Evolutionary conservation across 2,888 invertebrate genomes (phyloP).

Genomic region (Euplagia quadripunctaria): DNA sequence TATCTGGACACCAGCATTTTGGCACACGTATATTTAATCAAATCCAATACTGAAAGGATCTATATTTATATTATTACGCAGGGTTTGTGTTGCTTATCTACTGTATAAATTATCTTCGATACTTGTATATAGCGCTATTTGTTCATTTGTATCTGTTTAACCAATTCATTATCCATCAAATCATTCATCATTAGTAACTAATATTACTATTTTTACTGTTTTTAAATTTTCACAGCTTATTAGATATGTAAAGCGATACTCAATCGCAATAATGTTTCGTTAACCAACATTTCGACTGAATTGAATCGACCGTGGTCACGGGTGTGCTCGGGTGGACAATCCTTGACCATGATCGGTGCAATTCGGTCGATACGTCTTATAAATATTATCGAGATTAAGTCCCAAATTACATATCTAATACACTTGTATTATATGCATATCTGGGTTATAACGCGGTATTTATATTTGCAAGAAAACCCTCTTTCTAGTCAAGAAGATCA

Average conservation of each 20-base stretch:
- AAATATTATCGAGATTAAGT: too few species aligned
- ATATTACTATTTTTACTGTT: background rate
- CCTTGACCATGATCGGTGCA: too few species aligned
- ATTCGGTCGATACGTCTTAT: too few species aligned
- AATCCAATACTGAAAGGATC: background rate
- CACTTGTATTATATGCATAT: too few species aligned
- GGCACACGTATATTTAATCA: constrained; percentile 5
- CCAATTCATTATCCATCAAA: constrained; percentile 3
- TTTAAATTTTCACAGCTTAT: background rate
- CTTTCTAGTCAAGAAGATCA: too few species aligned
- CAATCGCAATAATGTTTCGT: background rate
- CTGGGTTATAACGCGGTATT: too few species aligned
- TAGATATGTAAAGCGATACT: background rate
- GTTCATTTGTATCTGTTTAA: background rate
- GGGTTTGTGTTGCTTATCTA: constrained; percentile 4
- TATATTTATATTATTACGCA: constrained; percentile 1
- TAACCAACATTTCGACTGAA: background rate
- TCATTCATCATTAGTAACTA: constrained; percentile 2
- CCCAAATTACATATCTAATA: too few species aligned
- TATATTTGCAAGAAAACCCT: too few species aligned
- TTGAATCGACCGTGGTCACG: background rate
- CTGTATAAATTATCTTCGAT: background rate
- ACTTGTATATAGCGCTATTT: background rate
- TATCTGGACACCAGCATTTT: constrained; percentile 35
- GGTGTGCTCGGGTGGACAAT: too few species aligned